Evolutionary conservation across 2,888 invertebrate species (phyloP).

Genomic region (Drosophila anomelani): DNA sequence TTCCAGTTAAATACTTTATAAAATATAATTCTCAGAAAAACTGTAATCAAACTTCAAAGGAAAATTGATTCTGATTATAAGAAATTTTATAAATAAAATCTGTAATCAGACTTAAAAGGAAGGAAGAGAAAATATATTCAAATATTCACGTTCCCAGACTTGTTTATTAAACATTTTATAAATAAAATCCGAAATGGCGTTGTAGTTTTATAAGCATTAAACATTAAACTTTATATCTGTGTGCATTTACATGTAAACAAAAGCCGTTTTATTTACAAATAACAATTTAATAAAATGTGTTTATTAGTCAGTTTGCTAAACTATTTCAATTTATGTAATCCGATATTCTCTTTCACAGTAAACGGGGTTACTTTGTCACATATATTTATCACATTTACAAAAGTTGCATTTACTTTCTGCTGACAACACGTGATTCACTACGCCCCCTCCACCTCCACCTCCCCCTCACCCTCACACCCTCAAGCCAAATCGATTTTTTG

Average conservation of each 20-base stretch:
- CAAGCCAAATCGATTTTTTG: slow-evolving; percentile 61
- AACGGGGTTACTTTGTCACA: neutral
- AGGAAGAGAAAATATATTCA: neutral
- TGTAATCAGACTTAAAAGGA: neutral
- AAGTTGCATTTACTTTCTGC: neutral
- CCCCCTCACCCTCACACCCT: slow-evolving; percentile 20
- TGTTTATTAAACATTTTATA: slow-evolving; percentile 15
- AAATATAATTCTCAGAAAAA: neutral
- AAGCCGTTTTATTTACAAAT: neutral
- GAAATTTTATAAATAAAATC: neutral
- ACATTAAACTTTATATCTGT: neutral
- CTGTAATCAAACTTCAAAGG: no score
- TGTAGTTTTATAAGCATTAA: neutral
- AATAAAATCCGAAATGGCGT: slow-evolving; percentile 12
- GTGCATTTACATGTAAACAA: neutral
- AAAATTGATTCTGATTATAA: no score
- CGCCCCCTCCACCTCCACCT: neutral
- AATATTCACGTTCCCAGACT: no score
- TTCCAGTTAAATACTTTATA: no score
- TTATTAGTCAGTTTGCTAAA: neutral
- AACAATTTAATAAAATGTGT: neutral
- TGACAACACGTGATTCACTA: slow-evolving; percentile 54
- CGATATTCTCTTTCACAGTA: neutral
- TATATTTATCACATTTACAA: neutral
- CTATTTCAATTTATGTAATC: neutral